Evolutionary conservation across 2,888 invertebrate genomes (phyloP).

Genomic region (Apamea monoglypha): DNA sequence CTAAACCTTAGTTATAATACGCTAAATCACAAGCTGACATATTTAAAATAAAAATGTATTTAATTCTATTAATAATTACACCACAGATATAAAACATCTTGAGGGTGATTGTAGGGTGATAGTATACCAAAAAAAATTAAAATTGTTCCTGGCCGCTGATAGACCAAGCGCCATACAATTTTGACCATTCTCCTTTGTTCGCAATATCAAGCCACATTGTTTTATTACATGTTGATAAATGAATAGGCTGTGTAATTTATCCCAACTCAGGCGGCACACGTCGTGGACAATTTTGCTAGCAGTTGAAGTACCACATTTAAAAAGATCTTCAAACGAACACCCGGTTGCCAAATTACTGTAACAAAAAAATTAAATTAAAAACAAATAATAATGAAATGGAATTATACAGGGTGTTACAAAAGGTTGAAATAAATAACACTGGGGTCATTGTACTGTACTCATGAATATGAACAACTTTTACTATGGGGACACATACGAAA

Average conservation of each 20-base stretch:
- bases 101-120: too few relatives aligned
- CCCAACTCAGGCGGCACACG: slow-evolving; percentile 21
- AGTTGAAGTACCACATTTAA: slow-evolving; percentile 42
- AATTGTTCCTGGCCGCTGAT: too few relatives aligned
- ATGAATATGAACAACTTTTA: too few relatives aligned
- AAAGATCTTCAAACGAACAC: slow-evolving; percentile 11
- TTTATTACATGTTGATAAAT: slow-evolving; percentile 35
- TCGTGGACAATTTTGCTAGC: slow-evolving; percentile 41
- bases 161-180: too few relatives aligned
- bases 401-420: slow-evolving; percentile 7
- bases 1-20: too few relatives aligned
- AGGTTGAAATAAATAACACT: slow-evolving; percentile 16
- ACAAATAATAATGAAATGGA: slow-evolving; percentile 14
- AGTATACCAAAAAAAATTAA: too few relatives aligned
- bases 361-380: background rate
- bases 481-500: too few relatives aligned
- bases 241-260: slow-evolving; percentile 41
- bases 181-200: too few relatives aligned
- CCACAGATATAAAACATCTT: too few relatives aligned
- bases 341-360: slow-evolving; percentile 9
- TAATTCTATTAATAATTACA: too few relatives aligned
- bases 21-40: too few relatives aligned
- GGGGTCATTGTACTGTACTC: background rate
- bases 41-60: too few relatives aligned
- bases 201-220: slow-evolving; percentile 33